Evolutionary conservation across 2,888 invertebrate genomes (phyloP).

Genomic region (Saturnia japonica): DNA sequence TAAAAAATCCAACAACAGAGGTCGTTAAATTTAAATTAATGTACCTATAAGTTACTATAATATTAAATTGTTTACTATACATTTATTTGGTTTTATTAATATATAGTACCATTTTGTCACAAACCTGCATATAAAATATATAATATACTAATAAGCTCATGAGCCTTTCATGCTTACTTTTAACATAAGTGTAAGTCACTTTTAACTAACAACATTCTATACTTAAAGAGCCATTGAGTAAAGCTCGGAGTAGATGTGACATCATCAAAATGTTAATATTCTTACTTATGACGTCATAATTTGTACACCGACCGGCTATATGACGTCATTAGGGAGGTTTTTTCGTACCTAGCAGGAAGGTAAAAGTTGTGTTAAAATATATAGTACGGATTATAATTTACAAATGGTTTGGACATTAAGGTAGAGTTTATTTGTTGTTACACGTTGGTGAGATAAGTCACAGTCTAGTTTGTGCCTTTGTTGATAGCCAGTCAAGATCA

Average conservation of each 20-base stretch:
- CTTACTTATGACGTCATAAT: slow-evolving; percentile 54
- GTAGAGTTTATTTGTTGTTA: background rate
- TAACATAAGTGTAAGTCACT: slow-evolving; percentile 23
- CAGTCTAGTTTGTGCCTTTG: background rate
- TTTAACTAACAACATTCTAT: slow-evolving; percentile 65
- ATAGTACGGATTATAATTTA: background rate
- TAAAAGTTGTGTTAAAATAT: slow-evolving; percentile 38
- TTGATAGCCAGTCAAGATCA: background rate
- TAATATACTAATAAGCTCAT: no score
- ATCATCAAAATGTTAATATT: slow-evolving; percentile 60
- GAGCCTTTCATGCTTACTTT: no score
- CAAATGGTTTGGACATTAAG: background rate
- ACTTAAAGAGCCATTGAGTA: slow-evolving; percentile 64
- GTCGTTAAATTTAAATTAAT: no score
- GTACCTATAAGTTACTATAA: no score
- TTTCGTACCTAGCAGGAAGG: slow-evolving; percentile 68
- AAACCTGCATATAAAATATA: no score
- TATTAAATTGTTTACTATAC: no score
- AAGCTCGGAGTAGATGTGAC: slow-evolving; percentile 56
- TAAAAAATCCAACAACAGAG: no score
- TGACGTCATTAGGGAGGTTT: slow-evolving; percentile 62
- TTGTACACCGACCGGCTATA: slow-evolving; percentile 26
- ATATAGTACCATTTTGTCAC: no score
- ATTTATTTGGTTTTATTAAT: no score
- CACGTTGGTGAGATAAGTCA: background rate